Percentiles rank a stretch among this genome's conserved stretches.
phyloP scores from a whole-genome alignment of 2,888 invertebrate species.

The Aphodius sticticus region DNA sequence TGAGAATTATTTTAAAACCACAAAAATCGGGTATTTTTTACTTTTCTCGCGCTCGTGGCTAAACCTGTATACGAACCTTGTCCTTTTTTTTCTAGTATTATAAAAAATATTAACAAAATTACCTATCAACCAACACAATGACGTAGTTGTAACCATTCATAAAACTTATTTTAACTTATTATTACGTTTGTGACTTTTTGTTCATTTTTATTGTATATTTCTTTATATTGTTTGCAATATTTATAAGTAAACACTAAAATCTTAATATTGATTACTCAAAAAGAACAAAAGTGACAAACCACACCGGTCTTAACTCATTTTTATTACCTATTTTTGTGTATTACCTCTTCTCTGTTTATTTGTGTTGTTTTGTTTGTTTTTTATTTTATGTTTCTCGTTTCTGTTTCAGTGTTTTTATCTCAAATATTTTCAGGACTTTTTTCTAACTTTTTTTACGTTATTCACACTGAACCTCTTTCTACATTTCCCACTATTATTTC shows the following conservation, averaged over 20 bases:
- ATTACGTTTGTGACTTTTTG: slow-evolving; percentile 43
- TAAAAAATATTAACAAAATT: slow-evolving; percentile 13
- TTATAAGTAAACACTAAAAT: too few species aligned
- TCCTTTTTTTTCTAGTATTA: neutral
- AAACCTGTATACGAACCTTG: neutral
- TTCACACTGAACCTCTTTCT: slow-evolving; percentile 40
- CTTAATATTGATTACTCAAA: too few species aligned
- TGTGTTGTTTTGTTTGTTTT: slow-evolving; percentile 53
- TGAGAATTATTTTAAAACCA: too few species aligned
- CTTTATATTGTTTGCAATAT: slow-evolving; percentile 42
- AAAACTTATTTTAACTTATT: too few species aligned
- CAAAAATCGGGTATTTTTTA: too few species aligned
- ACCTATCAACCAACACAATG: neutral
- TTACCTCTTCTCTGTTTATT: slow-evolving; percentile 33
- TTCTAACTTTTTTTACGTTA: slow-evolving; percentile 31
- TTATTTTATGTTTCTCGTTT: slow-evolving; percentile 55
- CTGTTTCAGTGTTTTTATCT: slow-evolving; percentile 44
- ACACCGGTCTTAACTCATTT: slow-evolving; percentile 14
- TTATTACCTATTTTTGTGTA: slow-evolving; percentile 27
- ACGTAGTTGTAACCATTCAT: slow-evolving; percentile 28
- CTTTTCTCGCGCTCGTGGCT: too few species aligned
- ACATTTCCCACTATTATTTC: slow-evolving; percentile 8
- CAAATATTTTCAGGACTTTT: slow-evolving; percentile 46
- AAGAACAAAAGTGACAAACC: neutral
- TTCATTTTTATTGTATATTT: slow-evolving; percentile 35